A percentile compares a stretch with the other conserved stretches of the same genome.
phyloP scores from a whole-genome alignment of 1,140 invertebrate species.

The Drosophila nikananu region DNA sequence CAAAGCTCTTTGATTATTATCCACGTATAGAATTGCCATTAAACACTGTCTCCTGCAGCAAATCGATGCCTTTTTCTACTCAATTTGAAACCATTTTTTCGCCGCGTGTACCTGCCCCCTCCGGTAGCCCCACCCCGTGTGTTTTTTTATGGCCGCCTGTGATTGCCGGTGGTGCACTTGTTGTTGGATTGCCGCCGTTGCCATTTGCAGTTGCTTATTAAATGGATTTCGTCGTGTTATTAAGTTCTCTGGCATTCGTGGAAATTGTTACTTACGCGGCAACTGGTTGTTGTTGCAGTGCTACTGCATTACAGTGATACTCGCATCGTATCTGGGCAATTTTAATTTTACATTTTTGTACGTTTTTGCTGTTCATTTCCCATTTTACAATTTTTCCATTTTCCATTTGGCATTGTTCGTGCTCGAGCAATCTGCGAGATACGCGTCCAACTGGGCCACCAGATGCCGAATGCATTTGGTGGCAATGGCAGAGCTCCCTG shows the following conservation, averaged over 20 bases:
- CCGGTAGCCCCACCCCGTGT: background rate
- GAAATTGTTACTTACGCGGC: conserved; percentile 70
- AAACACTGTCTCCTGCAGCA: background rate
- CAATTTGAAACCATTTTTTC: background rate
- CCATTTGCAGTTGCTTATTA: conserved; percentile 81
- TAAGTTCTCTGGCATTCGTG: conserved; percentile 75
- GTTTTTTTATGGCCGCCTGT: conserved; percentile 17
- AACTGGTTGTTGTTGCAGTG: conserved; percentile 42
- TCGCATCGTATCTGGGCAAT: conserved; percentile 36
- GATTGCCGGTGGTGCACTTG: conserved; percentile 51
- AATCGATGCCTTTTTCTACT: background rate
- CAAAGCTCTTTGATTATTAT: background rate
- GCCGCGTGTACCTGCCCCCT: background rate
- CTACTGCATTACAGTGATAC: conserved; percentile 72
- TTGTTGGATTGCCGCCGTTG: conserved; percentile 49
- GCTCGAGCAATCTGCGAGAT: conserved; percentile 25
- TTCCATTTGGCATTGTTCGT: conserved; percentile 62
- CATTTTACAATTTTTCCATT: conserved; percentile 6
- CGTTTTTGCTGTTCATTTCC: conserved; percentile 11
- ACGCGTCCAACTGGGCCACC: conserved; percentile 41
- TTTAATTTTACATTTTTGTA: conserved; percentile 27
- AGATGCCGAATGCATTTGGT: conserved; percentile 39
- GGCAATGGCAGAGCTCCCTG: background rate
- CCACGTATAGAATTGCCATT: background rate
- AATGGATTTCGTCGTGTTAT: conserved; percentile 79